Conservation (phyloP, 2,113 vertebrate genomes). For the Pseudorectes ferrugineus region DNA sequence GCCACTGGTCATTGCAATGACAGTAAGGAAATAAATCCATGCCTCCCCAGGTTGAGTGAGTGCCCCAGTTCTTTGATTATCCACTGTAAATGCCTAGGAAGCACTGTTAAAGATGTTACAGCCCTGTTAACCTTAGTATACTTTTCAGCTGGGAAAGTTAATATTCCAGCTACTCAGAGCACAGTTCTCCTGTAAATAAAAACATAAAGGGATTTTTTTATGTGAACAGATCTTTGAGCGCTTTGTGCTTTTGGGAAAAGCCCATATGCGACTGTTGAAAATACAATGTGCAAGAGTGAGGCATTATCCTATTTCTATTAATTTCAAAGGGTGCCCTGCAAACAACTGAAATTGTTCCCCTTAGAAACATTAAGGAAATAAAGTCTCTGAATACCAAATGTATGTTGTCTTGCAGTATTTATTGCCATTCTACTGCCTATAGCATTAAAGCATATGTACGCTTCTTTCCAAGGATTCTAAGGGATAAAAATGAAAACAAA, state of each 20-base stretch:
- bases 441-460: neutral
- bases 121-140: neutral
- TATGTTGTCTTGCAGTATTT: neutral
- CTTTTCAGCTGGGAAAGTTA: neutral
- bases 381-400: constrained; percentile 11
- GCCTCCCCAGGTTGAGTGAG: neutral
- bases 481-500: constrained; percentile 19
- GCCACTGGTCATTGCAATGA: neutral
- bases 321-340: neutral
- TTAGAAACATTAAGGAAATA: constrained; percentile 13
- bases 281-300: neutral
- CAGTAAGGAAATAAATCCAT: neutral
- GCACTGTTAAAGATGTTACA: neutral
- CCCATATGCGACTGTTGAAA: neutral
- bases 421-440: neutral
- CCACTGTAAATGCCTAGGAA: neutral
- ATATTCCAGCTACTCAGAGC: neutral
- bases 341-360: neutral
- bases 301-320: neutral
- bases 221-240: neutral
- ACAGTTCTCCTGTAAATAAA: neutral
- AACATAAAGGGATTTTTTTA: constrained; percentile 12
- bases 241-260: constrained; percentile 1
- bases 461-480: neutral
- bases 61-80: neutral